These are phyloP conservation scores for Channa striata DNA, from an alignment of 2,797 vertebrate species.

Conservation along the genomic window DNA sequence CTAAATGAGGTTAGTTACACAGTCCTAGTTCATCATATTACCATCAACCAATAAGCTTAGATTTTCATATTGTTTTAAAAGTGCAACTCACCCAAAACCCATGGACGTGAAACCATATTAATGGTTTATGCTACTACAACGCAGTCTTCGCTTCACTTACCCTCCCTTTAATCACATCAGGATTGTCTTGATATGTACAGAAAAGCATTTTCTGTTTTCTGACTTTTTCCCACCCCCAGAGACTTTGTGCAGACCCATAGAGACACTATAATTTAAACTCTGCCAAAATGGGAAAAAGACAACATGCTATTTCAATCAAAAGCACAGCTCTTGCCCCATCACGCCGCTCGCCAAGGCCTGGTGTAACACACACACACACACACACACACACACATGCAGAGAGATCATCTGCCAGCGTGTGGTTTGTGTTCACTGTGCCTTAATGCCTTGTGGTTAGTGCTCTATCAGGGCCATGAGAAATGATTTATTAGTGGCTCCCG, in stretches of 20 bases:
- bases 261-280: slow-evolving; percentile 83
- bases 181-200: slow-evolving; percentile 53
- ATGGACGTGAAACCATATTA: slow-evolving; percentile 4
- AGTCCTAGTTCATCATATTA: too few relatives aligned
- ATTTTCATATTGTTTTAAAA: too few relatives aligned
- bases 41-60: too few relatives aligned
- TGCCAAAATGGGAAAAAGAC: slow-evolving; percentile 79
- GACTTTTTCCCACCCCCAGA: slow-evolving; percentile 55
- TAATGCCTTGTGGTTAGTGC: slow-evolving; percentile 82
- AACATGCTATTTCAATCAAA: slow-evolving; percentile 87
- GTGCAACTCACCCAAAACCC: slow-evolving; percentile 12
- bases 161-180: slow-evolving; percentile 34
- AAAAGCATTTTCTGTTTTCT: slow-evolving; percentile 50
- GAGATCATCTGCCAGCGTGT: slow-evolving; percentile 71
- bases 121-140: slow-evolving; percentile 20
- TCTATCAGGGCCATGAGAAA: slow-evolving; percentile 85
- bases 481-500: slow-evolving; percentile 87
- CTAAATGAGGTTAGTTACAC: too few relatives aligned
- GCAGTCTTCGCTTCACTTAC: slow-evolving; percentile 30
- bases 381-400: slow-evolving; percentile 33
- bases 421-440: slow-evolving; percentile 79
- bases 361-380: slow-evolving; percentile 57
- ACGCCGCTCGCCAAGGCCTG: slow-evolving; percentile 74
- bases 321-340: slow-evolving; percentile 71
- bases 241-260: slow-evolving; percentile 69